A percentile compares a stretch with the other conserved stretches of the same genome.
These are phyloP conservation scores for Xanthorhoe designata DNA, from an alignment of 2,888 invertebrate species.

Conservation along the genomic window DNA sequence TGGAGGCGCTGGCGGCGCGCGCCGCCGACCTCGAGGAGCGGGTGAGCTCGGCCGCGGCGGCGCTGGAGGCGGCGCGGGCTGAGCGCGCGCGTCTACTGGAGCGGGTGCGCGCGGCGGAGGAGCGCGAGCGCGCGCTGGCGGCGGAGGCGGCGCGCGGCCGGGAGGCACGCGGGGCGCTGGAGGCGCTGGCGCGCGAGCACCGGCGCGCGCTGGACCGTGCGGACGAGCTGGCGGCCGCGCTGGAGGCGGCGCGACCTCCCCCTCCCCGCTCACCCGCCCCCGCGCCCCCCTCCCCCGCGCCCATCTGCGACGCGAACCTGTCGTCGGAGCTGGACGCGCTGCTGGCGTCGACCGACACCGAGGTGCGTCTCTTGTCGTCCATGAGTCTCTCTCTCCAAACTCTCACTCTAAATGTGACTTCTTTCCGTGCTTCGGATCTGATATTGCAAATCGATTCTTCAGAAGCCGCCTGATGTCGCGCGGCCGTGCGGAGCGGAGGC, in stretches of 20 bases:
- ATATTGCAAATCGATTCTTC: not conserved
- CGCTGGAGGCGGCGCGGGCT: conserved; percentile 71
- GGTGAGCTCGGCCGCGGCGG: conserved; percentile 47
- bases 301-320: conserved; percentile 37
- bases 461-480: not conserved
- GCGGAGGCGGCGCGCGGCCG: conserved; percentile 34
- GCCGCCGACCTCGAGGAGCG: conserved; percentile 65
- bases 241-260: conserved; percentile 22
- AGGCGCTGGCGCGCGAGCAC: conserved; percentile 74
- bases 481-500: not conserved
- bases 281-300: conserved; percentile 19
- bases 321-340: conserved; percentile 55
- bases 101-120: conserved; percentile 88
- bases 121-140: conserved; percentile 86
- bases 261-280: conserved; percentile 17
- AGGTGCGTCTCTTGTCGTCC: conserved; percentile 41
- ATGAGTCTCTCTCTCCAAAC: not conserved
- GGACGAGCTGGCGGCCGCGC: conserved; percentile 22
- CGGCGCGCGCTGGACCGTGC: conserved; percentile 76
- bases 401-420: too few species aligned
- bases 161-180: conserved; percentile 43
- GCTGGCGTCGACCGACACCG: conserved; percentile 39
- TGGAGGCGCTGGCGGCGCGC: conserved; percentile 55
- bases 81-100: conserved; percentile 45
- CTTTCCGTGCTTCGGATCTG: not conserved